A percentile compares a stretch with the other conserved stretches of the same genome.
These are phyloP conservation scores for Platysternon megacephalum DNA, from an alignment of 2,113 vertebrate species.

Conservation along the genomic window DNA sequence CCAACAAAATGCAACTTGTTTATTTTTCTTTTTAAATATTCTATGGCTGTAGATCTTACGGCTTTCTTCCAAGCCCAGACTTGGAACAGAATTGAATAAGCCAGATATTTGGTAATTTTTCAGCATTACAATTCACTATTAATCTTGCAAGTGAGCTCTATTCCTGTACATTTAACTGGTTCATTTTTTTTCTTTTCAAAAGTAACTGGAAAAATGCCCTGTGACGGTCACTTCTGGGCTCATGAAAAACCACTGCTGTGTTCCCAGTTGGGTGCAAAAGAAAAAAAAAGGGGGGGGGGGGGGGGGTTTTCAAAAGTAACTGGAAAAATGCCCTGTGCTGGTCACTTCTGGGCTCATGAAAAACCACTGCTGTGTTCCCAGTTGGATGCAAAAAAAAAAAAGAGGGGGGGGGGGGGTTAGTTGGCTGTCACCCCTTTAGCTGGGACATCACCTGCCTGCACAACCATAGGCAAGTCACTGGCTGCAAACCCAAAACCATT, in stretches of 20 bases:
- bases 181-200: background rate
- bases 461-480: background rate
- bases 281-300: no score
- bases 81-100: background rate
- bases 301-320: background rate
- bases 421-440: background rate
- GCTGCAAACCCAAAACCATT: background rate
- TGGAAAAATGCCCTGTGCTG: background rate
- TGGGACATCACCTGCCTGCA: background rate
- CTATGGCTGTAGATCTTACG: background rate
- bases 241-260: background rate
- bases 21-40: background rate
- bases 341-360: background rate
- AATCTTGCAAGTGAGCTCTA: background rate
- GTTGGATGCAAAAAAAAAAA: background rate
- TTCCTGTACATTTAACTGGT: background rate
- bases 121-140: background rate
- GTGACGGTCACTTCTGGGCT: background rate
- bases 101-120: rapidly evolving
- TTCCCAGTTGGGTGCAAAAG: background rate
- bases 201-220: background rate
- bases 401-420: background rate
- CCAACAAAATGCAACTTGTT: background rate
- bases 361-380: background rate
- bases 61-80: background rate